Base-by-base conservation (phyloP, 2,888 invertebrate species). In the Drosophila vallismaia region DNA sequence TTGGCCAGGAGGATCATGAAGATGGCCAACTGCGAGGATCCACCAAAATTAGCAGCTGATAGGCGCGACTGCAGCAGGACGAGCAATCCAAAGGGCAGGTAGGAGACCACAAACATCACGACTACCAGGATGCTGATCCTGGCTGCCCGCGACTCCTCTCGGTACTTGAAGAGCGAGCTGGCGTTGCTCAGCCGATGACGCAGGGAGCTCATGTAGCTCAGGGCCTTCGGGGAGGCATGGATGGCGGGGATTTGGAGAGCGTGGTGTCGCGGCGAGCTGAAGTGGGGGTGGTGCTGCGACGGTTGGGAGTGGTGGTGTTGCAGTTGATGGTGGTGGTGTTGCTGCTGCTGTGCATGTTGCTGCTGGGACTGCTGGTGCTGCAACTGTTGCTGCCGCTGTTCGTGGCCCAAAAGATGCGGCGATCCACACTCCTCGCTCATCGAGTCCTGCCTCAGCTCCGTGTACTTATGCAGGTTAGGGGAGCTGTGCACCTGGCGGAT, bases 81-180 rank as follows among this genome's bases (percentile, higher is more conserved):
- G 26, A 92, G 70, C 36, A 92, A 75, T 5, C 92, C 92, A 53
- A 90, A 92, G 14, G 92, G 92, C 70, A 92, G 72, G 60, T 92
- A 92, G 26, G 92, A 92, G 52, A 92, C 89, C 31, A 92, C 87
- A 71, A 92, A 92, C 92, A 92, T 92, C 12, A 92, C 91, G 42
- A 92, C 92, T 70, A 92, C 92, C 76, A 92, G 76, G 59, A 92
- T 94, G 88, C 97, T 97, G 54, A 97, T 96, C 76, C 97, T 95
- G 7, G 97, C 97, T 1, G 97, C 97, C 75, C 97, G 94, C 77
- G 97, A 96, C 92, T 97, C 97, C 90, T 97, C 97, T 56, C 97
- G 93, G 90, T 97, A 96, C 87, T 95, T 94, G 92, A 97, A 96
- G 71, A 96, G 93, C 52, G 96, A 96, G 48, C 96, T 96, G 31